These are phyloP conservation scores for Neocrepidodera transversa DNA, from an alignment of 2,888 invertebrate genomes.

Conservation along the genomic window DNA sequence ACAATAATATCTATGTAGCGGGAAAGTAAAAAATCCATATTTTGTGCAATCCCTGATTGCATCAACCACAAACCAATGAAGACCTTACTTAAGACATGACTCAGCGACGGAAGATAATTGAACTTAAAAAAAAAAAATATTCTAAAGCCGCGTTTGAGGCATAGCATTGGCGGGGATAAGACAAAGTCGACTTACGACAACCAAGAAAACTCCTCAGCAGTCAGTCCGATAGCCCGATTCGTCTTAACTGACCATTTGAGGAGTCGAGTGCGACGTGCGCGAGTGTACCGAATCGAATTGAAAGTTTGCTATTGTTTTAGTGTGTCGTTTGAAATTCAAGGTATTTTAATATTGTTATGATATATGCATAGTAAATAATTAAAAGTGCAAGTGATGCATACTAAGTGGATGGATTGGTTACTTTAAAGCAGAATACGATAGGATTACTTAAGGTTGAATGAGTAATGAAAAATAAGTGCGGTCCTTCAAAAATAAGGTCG, in stretches of 20 bases:
- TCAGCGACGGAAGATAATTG: too few species aligned
- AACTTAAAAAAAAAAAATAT: neutral
- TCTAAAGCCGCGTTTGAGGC: neutral
- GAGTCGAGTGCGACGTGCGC: constrained; percentile 18
- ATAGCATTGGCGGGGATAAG: constrained; percentile 16
- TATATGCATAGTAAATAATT: constrained; percentile 13
- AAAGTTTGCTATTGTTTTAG: constrained; percentile 12
- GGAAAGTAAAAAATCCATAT: too few species aligned
- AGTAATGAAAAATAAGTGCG: neutral
- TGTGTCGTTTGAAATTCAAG: constrained; percentile 28
- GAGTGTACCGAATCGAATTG: constrained; percentile 4
- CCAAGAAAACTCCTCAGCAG: constrained; percentile 15
- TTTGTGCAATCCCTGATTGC: too few species aligned
- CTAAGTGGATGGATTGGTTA: constrained; percentile 31
- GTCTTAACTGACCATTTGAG: constrained; percentile 14
- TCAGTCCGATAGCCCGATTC: constrained; percentile 8
- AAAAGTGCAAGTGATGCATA: constrained; percentile 33
- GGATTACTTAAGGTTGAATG: constrained; percentile 23
- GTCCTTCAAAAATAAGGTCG: neutral
- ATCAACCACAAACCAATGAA: too few species aligned
- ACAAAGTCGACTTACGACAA: constrained; percentile 7
- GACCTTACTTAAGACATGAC: too few species aligned
- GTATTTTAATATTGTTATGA: constrained; percentile 25
- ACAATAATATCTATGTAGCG: too few species aligned
- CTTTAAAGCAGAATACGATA: constrained; percentile 10